Percentiles rank a stretch among this genome's conserved stretches.
These are phyloP conservation scores for Chrysocyon brachyurus DNA, from an alignment of 2,797 vertebrate genomes.

Conservation along the genomic window DNA sequence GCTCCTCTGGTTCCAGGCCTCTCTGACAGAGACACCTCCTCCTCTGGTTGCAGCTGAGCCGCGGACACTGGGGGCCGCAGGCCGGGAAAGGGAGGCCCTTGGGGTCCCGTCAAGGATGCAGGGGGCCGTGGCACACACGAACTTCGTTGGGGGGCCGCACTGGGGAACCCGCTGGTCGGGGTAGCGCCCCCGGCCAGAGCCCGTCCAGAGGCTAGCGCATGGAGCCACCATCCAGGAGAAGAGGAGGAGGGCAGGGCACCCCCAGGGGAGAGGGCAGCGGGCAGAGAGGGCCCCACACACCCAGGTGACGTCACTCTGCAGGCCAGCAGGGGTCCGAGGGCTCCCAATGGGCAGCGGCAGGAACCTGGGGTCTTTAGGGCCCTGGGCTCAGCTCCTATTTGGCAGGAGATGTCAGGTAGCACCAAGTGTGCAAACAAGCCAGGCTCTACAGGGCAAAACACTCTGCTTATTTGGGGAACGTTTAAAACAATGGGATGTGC, in stretches of 20 bases:
- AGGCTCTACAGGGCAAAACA: neutral
- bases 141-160: neutral
- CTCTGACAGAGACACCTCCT: too few relatives aligned
- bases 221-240: neutral
- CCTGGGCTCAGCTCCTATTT: neutral
- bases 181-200: neutral
- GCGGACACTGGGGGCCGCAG: fast-evolving
- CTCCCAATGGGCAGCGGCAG: neutral
- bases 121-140: neutral
- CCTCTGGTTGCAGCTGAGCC: too few relatives aligned
- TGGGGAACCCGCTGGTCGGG: neutral
- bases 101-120: too few relatives aligned
- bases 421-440: neutral
- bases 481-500: neutral
- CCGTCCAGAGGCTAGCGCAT: neutral
- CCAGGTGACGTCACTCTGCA: neutral
- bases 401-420: neutral
- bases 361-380: neutral
- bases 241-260: neutral
- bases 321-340: neutral
- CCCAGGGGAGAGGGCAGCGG: fast-evolving
- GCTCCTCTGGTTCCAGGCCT: too few relatives aligned
- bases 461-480: neutral
- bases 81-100: too few relatives aligned
- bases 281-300: neutral